These are phyloP conservation scores for Allolobophora icterica DNA, from an alignment of 2,888 invertebrate species.

Conservation along the genomic window DNA sequence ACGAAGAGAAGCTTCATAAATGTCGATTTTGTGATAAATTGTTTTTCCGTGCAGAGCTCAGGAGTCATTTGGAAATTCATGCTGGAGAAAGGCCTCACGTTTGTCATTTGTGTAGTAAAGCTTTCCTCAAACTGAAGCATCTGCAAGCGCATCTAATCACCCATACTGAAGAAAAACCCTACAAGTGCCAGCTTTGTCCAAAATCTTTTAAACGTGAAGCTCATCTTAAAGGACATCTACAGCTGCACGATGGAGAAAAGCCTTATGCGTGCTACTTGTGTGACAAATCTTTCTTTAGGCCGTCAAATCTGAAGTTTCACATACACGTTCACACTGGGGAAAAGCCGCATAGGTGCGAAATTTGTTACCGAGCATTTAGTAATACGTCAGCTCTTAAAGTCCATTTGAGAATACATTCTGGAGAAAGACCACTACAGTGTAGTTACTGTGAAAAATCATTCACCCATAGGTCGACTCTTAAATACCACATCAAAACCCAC, in stretches of 20 bases:
- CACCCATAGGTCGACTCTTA: slow-evolving; percentile 43
- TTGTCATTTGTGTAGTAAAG: slow-evolving; percentile 8
- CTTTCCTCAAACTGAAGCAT: slow-evolving; percentile 20
- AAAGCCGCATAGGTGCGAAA: neutral
- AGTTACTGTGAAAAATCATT: slow-evolving; percentile 43
- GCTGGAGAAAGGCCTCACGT: slow-evolving; percentile 24
- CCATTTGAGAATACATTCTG: slow-evolving; percentile 27
- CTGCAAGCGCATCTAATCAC: neutral
- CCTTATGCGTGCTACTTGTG: slow-evolving; percentile 25
- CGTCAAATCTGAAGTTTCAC: slow-evolving; percentile 14
- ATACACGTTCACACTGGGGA: slow-evolving; percentile 15
- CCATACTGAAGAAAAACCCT: neutral
- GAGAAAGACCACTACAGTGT: slow-evolving; percentile 39
- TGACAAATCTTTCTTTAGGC: neutral
- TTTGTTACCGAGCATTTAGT: neutral
- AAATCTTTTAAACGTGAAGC: neutral
- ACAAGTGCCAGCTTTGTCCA: neutral
- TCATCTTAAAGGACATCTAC: neutral
- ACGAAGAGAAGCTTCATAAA: neutral
- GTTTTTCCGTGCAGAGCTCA: slow-evolving; percentile 9
- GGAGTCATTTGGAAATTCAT: slow-evolving; percentile 11
- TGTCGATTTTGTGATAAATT: neutral
- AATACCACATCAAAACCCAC: slow-evolving; percentile 44
- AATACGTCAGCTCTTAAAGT: neutral
- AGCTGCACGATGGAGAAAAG: neutral